Base-by-base conservation (phyloP, 1,140 invertebrate species). In the Triops longicaudatus region DNA sequence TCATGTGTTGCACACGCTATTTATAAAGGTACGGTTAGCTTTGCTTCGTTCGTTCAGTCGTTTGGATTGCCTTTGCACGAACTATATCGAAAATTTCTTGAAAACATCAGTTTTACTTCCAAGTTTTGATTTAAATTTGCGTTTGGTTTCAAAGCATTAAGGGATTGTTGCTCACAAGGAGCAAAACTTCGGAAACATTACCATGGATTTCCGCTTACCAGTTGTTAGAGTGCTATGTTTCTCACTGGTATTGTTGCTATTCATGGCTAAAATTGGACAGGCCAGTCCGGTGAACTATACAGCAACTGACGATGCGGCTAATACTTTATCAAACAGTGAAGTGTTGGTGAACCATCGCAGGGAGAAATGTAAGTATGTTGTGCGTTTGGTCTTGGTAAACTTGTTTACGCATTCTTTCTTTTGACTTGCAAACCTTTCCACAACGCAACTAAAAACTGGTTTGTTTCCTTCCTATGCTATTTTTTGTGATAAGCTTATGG, bases 1-100 rank as follows among this genome's bases (percentile, higher is more conserved):
- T 63, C 50, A 63, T 63, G 50, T 63, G 50, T 63, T 63, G 50
- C 50, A 63, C 50, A 63, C 50, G 50, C 50, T 63, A 63, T 63
- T 63, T 63, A 63, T 63, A 63, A 63, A 63, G 50, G 50, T 22
- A 22, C 14, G 17, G 14, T 17, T n/a, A 17, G 14, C 50, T 63
- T 22, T 22, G 22, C 17, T n/a, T 22, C 14, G 0, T 63, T n/a
- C 22, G 17, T 17, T 63, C 50, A 63, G 50, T 63, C 50, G 22
- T 17, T 63, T 63, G 50, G 50, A 11, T n/a, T 22, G 50, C 14
- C 14, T 22, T 63, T 17, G 50, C 22, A 63, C 2, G 31, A 7
- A 37, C 50, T 14, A 22, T 63, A 63, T n/a, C 14, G 22, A 63
- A 63, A 63, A 63, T n/a, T n/a, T 6, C 17, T 17, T 6, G 22